Conservation (phyloP, 2,797 vertebrate genomes). For the Acipenser oxyrinchus region DNA sequence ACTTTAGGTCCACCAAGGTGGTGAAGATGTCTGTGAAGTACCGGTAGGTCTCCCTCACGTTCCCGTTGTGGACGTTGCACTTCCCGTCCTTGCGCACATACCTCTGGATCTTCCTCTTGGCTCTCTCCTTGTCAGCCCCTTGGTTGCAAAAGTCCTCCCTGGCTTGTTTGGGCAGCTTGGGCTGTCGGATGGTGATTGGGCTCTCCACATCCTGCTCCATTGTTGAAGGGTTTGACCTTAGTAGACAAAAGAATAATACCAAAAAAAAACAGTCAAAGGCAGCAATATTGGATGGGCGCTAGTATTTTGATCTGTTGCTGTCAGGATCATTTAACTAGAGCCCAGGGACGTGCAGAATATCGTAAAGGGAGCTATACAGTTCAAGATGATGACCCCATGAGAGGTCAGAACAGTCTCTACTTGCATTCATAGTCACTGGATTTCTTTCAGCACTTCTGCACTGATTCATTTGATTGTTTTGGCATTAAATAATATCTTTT, state of each 20-base stretch:
- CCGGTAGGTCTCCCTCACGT: slow-evolving; percentile 89
- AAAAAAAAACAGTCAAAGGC: slow-evolving; percentile 7
- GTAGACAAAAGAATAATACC: slow-evolving; percentile 22
- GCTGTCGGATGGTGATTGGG: slow-evolving; percentile 73
- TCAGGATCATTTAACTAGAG: slow-evolving; percentile 6
- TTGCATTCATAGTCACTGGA: no score
- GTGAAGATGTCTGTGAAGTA: slow-evolving; percentile 97
- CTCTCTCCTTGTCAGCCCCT: slow-evolving; percentile 57
- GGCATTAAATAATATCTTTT: no score
- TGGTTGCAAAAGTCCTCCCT: slow-evolving; percentile 77
- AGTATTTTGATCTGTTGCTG: not conserved
- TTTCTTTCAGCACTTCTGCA: no score
- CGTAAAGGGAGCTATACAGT: not conserved
- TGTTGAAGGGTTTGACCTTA: slow-evolving; percentile 71
- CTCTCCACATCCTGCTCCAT: slow-evolving; percentile 99
- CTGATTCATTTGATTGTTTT: no score
- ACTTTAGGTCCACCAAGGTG: slow-evolving; percentile 94
- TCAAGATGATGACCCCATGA: no score
- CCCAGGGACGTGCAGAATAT: slow-evolving; percentile 7
- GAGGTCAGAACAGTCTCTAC: no score
- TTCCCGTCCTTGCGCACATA: slow-evolving; percentile 96
- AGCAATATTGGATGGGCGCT: not conserved
- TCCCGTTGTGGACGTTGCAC: slow-evolving; percentile 96
- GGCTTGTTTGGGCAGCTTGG: slow-evolving; percentile 83
- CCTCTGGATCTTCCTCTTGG: slow-evolving; percentile 79